These are phyloP conservation scores for Torymus tubicola DNA, from an alignment of 2,888 invertebrate species.

Conservation along the genomic window DNA sequence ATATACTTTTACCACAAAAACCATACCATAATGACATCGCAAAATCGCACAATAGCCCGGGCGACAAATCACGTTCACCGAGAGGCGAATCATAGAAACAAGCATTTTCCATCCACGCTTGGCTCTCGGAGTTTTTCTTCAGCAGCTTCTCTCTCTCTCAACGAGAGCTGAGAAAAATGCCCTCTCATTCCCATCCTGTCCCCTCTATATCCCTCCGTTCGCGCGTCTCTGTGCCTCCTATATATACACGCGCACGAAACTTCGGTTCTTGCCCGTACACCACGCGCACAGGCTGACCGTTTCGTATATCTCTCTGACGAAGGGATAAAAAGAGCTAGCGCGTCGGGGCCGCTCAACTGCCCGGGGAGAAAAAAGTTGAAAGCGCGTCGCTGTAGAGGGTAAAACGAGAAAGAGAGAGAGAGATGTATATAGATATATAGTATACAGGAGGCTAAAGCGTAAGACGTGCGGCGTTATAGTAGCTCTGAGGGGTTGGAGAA, in stretches of 20 bases:
- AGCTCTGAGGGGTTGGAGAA: neutral
- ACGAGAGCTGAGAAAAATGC: conserved; percentile 41
- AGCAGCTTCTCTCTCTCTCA: neutral
- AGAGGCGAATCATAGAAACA: conserved; percentile 51
- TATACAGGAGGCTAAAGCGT: too few relatives aligned
- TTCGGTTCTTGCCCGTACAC: conserved; percentile 40
- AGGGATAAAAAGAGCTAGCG: conserved; percentile 59
- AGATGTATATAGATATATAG: too few relatives aligned
- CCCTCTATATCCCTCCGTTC: conserved; percentile 11
- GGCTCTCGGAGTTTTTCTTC: conserved; percentile 25
- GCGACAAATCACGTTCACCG: conserved; percentile 49
- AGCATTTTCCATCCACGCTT: conserved; percentile 55
- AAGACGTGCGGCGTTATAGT: too few relatives aligned
- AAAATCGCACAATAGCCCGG: neutral
- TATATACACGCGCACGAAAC: conserved; percentile 5
- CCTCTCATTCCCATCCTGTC: conserved; percentile 51
- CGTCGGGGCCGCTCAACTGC: too few relatives aligned
- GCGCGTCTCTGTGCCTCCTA: neutral
- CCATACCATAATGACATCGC: too few relatives aligned
- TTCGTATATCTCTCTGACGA: conserved; percentile 55
- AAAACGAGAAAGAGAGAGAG: conserved; percentile 24
- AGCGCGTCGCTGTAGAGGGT: neutral
- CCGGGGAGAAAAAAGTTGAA: conserved; percentile 1
- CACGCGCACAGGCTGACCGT: conserved; percentile 40
- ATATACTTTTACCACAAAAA: too few relatives aligned